These are phyloP conservation scores for Melanotaenia nigrans DNA, from an alignment of 2,797 vertebrate species.

Conservation along the genomic window DNA sequence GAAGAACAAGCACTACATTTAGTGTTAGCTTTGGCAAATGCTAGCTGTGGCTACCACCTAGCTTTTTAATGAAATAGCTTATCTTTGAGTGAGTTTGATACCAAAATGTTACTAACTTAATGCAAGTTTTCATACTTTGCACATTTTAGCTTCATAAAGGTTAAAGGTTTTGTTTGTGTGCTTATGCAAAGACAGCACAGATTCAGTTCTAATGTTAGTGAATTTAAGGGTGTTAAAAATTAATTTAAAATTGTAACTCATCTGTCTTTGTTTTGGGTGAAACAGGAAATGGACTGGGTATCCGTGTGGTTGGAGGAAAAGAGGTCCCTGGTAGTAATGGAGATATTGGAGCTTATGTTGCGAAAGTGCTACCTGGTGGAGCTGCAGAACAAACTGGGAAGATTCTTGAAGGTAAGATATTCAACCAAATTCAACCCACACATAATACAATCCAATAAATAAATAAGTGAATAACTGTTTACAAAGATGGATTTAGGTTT, in stretches of 20 bases:
- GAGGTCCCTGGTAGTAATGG: constrained; percentile 92
- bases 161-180: background rate
- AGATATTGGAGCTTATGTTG: constrained; percentile 96
- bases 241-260: background rate
- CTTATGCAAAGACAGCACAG: background rate
- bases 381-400: constrained; percentile 95
- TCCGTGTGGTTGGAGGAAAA: constrained; percentile 96
- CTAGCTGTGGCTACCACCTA: background rate
- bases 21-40: background rate
- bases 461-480: background rate
- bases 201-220: background rate
- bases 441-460: background rate
- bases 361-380: constrained; percentile 95
- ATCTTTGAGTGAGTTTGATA: background rate
- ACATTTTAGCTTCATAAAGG: background rate
- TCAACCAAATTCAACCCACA: background rate
- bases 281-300: constrained; percentile 89
- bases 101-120: background rate
- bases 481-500: background rate
- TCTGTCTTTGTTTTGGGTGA: constrained; percentile 18
- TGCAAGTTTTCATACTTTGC: background rate
- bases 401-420: constrained; percentile 92
- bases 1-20: no score
- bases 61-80: background rate
- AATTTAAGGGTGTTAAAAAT: background rate